Conservation (phyloP, 1,140 invertebrate species). For the Homalodisca vitripennis region DNA sequence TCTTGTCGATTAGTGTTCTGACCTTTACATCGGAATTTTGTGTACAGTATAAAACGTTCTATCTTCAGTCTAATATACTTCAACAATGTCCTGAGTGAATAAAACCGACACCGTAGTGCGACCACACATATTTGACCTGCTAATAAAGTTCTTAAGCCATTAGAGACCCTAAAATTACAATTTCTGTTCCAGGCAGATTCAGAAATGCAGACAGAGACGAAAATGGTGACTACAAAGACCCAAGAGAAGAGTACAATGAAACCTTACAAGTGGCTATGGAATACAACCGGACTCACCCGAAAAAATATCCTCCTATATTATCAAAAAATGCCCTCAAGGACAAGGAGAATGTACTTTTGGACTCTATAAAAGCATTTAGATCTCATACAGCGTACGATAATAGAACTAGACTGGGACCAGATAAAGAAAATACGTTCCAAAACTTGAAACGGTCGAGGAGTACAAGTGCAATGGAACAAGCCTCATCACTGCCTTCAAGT, state of each 20-base stretch:
- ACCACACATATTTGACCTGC: no score
- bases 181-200: conserved; percentile 7
- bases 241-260: conserved; percentile 21
- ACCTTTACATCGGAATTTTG: no score
- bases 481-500: neutral
- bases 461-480: neutral
- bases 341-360: conserved; percentile 31
- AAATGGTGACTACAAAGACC: neutral
- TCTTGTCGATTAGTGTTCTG: no score
- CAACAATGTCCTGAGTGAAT: no score
- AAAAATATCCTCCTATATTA: conserved; percentile 13
- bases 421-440: conserved; percentile 28
- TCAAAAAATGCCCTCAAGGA: conserved; percentile 16
- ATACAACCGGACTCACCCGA: conserved; percentile 20
- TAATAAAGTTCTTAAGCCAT: no score
- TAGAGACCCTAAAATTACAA: neutral
- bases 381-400: conserved; percentile 13
- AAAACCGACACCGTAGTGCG: no score
- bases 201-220: conserved; percentile 17
- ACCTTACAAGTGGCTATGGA: conserved; percentile 16
- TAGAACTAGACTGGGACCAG: conserved; percentile 22
- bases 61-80: no score
- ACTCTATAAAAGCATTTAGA: conserved; percentile 19
- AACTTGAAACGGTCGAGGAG: conserved; percentile 3
- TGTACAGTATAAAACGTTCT: no score